phyloP scores from a whole-genome alignment of 2,113 vertebrate species.

The Brachypteracias leptosomus region DNA sequence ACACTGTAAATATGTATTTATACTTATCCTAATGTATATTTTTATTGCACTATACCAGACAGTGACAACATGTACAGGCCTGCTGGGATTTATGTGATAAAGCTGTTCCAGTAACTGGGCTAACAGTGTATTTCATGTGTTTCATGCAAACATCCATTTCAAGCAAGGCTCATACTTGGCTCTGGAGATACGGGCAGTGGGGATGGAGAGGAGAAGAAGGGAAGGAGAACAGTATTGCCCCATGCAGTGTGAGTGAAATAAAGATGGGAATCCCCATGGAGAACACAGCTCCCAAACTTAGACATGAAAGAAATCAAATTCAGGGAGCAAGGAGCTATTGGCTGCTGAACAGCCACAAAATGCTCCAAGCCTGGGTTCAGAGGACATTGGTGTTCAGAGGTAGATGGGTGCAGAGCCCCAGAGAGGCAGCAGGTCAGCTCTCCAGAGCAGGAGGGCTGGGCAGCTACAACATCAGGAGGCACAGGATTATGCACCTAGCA shows the following conservation, averaged over 20 bases:
- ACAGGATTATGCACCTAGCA: accelerated
- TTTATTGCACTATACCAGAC: constrained; percentile 49
- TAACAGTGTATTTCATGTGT: background rate
- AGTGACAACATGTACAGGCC: constrained; percentile 1
- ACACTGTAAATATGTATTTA: constrained; percentile 61
- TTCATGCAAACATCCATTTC: background rate
- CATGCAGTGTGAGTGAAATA: background rate
- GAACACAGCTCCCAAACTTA: background rate
- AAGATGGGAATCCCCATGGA: background rate
- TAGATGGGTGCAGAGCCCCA: background rate
- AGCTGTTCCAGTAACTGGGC: constrained; percentile 2
- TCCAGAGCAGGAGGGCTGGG: background rate
- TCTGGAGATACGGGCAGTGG: background rate
- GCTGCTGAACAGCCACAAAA: background rate
- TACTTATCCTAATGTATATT: constrained; percentile 40
- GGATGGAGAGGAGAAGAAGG: background rate
- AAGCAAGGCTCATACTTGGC: background rate
- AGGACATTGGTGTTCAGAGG: background rate
- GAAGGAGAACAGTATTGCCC: background rate
- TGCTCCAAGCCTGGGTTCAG: background rate
- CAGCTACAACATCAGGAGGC: background rate
- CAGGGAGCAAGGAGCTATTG: background rate
- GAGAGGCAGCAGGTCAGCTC: background rate
- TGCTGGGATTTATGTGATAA: constrained; percentile 42
- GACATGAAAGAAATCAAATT: background rate